A percentile compares a stretch with the other conserved stretches of the same genome.
These are phyloP conservation scores for Elgaria multicarinata DNA, from an alignment of 2,113 vertebrate genomes.

Conservation along the genomic window DNA sequence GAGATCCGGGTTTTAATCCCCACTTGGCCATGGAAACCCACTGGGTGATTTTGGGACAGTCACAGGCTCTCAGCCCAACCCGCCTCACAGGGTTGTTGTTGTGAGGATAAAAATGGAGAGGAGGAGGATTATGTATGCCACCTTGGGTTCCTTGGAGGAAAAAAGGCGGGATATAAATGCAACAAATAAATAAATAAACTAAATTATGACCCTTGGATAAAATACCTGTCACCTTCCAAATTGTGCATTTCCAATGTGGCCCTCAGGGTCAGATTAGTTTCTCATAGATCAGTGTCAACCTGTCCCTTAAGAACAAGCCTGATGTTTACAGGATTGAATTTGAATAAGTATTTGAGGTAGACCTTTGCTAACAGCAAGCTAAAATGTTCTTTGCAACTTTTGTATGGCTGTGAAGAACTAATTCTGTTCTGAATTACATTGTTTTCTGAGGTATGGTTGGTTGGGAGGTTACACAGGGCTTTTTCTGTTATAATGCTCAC, in stretches of 20 bases:
- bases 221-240: neutral
- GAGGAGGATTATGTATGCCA: too few relatives aligned
- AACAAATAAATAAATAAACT: too few relatives aligned
- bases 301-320: conserved; percentile 62
- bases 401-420: neutral
- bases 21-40: too few relatives aligned
- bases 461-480: neutral
- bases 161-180: too few relatives aligned
- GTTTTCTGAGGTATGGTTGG: neutral
- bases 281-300: conserved; percentile 62
- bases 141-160: too few relatives aligned
- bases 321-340: conserved; percentile 65
- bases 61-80: too few relatives aligned
- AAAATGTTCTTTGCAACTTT: conserved; percentile 2
- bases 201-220: neutral
- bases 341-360: conserved; percentile 76
- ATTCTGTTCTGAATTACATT: neutral
- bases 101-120: too few relatives aligned
- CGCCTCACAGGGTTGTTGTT: too few relatives aligned
- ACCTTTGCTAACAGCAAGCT: conserved; percentile 58
- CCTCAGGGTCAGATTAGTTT: neutral
- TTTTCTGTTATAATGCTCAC: neutral
- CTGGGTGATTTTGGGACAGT: too few relatives aligned
- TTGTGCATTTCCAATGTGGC: neutral
- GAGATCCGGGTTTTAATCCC: too few relatives aligned